Conservation (phyloP, 37 sponge, comb jelly and placozoan species). For the Tethya wilhelma region DNA sequence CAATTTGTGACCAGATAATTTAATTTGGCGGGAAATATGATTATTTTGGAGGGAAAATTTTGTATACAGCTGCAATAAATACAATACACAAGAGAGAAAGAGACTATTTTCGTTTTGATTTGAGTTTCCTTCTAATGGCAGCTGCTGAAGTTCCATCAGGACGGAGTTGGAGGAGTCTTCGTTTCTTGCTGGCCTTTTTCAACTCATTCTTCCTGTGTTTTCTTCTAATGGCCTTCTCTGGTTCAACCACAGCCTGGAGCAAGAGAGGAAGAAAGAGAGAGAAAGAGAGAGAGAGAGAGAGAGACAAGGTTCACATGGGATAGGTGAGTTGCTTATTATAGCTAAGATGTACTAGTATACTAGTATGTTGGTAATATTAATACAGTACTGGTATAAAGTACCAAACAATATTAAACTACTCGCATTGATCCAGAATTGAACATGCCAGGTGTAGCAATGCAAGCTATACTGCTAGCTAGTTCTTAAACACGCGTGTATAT, state of each 20-base stretch:
- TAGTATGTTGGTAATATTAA: too few relatives aligned
- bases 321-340: too few relatives aligned
- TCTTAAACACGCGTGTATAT: neutral
- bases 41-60: neutral
- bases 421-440: too few relatives aligned
- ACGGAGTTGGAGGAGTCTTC: conserved; percentile 27
- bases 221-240: conserved; percentile 48
- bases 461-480: neutral
- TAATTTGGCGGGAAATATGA: neutral
- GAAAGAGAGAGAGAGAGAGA: too few relatives aligned
- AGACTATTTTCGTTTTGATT: neutral
- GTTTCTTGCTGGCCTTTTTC: conserved; percentile 58
- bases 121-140: neutral
- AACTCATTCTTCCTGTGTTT: conserved; percentile 57
- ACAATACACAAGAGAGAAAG: neutral
- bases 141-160: conserved; percentile 34
- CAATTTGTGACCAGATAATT: too few relatives aligned
- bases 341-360: too few relatives aligned
- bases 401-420: too few relatives aligned
- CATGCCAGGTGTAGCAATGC: neutral
- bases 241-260: conserved; percentile 71
- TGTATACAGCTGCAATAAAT: neutral
- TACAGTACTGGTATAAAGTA: too few relatives aligned
- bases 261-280: neutral
- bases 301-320: too few relatives aligned